Conservation (phyloP, 2,113 vertebrate genomes). For the Danionella cerebrum region DNA sequence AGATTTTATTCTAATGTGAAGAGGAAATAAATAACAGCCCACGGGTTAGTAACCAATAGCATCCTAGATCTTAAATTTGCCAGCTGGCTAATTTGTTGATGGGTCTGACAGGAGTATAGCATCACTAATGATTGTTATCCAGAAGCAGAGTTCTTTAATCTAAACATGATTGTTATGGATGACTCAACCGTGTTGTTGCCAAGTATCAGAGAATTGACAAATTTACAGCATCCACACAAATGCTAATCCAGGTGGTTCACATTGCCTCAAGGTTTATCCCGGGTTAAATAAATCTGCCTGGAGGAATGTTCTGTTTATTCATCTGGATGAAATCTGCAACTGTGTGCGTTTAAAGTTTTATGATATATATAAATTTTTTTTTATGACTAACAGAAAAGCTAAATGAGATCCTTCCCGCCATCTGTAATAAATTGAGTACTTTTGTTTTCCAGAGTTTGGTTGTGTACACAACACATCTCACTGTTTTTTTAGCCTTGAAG, state of each 20-base stretch:
- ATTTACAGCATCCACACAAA: conserved; percentile 23
- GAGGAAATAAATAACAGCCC: conserved; percentile 32
- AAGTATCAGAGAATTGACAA: conserved; percentile 24
- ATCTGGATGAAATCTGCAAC: background rate
- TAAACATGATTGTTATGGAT: conserved; percentile 22
- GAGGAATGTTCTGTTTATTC: conserved; percentile 9
- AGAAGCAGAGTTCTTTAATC: conserved; percentile 27
- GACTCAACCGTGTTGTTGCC: conserved; percentile 25
- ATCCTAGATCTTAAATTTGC: conserved; percentile 45
- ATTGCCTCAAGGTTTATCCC: background rate
- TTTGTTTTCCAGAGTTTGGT: too few relatives aligned
- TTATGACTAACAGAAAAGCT: too few relatives aligned
- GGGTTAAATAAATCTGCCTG: background rate
- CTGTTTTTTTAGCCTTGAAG: too few relatives aligned
- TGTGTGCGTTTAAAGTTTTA: background rate
- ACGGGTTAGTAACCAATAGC: conserved; percentile 19
- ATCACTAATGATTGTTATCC: conserved; percentile 60
- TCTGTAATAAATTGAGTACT: too few relatives aligned
- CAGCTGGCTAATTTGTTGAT: conserved; percentile 54
- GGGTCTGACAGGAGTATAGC: conserved; percentile 44
- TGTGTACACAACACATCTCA: too few relatives aligned
- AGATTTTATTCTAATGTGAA: conserved; percentile 50
- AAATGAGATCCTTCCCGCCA: too few relatives aligned
- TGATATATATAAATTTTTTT: too few relatives aligned
- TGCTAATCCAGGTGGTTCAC: conserved; percentile 19